A percentile compares a stretch with the other conserved stretches of the same genome.
These are phyloP conservation scores for Bradypodion pumilum DNA, from an alignment of 2,797 vertebrate genomes.

Conservation along the genomic window DNA sequence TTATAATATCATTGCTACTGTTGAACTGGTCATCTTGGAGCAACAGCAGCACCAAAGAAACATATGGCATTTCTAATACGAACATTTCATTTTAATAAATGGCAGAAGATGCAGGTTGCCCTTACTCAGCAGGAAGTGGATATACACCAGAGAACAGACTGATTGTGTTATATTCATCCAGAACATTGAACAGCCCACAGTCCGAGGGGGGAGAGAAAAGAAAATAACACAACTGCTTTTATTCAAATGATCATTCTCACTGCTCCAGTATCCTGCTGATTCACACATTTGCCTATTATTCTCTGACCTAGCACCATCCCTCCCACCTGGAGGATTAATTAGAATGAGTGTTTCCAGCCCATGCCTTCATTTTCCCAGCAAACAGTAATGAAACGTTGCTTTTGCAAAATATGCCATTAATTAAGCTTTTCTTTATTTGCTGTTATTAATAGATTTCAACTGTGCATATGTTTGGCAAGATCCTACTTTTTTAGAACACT, in stretches of 20 bases:
- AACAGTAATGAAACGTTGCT: conserved; percentile 72
- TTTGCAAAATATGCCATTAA: conserved; percentile 75
- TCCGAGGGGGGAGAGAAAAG: conserved; percentile 70
- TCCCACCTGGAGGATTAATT: conserved; percentile 84
- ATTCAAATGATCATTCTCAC: conserved; percentile 85
- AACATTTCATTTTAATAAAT: conserved; percentile 80
- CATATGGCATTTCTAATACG: conserved; percentile 68
- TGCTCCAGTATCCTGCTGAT: conserved; percentile 76
- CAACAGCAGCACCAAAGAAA: conserved; percentile 49
- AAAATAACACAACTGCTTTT: conserved; percentile 74
- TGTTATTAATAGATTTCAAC: conserved; percentile 69
- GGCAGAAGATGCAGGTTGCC: conserved; percentile 79
- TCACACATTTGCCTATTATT: conserved; percentile 85
- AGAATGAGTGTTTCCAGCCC: conserved; percentile 81
- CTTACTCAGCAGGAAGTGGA: conserved; percentile 84
- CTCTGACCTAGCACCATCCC: conserved; percentile 82
- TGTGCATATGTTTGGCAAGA: conserved; percentile 35
- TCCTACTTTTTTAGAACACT: conserved; percentile 44
- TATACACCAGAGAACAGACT: conserved; percentile 82
- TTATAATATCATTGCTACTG: conserved; percentile 75
- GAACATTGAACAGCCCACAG: conserved; percentile 80
- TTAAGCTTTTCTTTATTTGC: conserved; percentile 71
- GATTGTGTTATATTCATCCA: conserved; percentile 84
- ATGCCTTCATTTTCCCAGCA: conserved; percentile 77
- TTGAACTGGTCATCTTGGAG: conserved; percentile 73